Conservation (phyloP, 1,140 invertebrate genomes). For the Brachionus paranguensis region DNA sequence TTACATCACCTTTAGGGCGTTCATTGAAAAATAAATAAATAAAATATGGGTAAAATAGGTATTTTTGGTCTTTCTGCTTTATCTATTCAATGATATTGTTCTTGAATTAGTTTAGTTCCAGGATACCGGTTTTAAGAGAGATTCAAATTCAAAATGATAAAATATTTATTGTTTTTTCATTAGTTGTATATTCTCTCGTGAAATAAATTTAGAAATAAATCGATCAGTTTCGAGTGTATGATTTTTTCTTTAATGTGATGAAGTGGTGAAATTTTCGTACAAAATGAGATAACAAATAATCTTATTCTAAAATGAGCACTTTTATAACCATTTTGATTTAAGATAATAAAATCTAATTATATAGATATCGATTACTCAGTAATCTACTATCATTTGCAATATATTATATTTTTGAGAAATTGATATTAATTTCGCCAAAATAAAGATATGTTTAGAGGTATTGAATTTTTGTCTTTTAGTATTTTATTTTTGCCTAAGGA, state of each 20-base stretch:
- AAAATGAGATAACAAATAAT: neutral
- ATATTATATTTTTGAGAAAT: neutral
- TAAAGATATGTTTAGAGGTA: neutral
- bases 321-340: neutral
- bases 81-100: neutral
- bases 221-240: neutral
- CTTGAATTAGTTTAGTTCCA: neutral
- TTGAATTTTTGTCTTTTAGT: neutral
- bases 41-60: neutral
- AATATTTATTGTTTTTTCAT: constrained; percentile 31
- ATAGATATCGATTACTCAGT: neutral
- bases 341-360: neutral
- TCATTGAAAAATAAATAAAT: too few species aligned
- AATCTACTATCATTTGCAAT: neutral
- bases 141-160: neutral
- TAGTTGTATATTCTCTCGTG: neutral
- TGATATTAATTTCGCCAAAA: neutral
- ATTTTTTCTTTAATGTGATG: neutral
- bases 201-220: neutral
- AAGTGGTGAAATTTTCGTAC: neutral
- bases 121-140: neutral
- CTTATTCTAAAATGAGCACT: neutral
- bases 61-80: neutral
- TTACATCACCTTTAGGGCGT: too few species aligned
- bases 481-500: neutral